Evolutionary conservation across 2,888 invertebrate species (phyloP).

Genomic region (Macrosoma leucophasiata): DNA sequence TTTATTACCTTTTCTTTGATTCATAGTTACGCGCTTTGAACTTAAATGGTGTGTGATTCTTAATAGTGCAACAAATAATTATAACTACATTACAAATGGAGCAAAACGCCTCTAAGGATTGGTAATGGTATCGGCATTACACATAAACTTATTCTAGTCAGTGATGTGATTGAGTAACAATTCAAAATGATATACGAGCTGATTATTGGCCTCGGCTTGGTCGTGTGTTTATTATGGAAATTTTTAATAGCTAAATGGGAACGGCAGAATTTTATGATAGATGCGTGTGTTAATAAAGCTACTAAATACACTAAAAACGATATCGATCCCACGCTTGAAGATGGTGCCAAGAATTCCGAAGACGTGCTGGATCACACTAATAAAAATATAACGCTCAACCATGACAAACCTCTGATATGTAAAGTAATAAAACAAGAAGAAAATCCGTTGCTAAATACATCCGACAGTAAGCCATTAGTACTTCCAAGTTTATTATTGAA

Average conservation of each 20-base stretch:
- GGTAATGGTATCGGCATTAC: constrained; percentile 31
- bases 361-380: no score
- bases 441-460: constrained; percentile 11
- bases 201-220: constrained; percentile 50
- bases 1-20: no score
- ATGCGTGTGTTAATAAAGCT: no score
- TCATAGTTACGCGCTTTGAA: constrained; percentile 22
- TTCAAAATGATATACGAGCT: constrained; percentile 60
- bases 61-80: constrained; percentile 35
- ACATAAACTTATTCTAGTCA: constrained; percentile 41
- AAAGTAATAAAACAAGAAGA: no score
- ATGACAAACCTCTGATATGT: no score
- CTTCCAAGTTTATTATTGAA: constrained; percentile 31
- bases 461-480: constrained; percentile 14
- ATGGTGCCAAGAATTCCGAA: no score
- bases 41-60: constrained; percentile 35
- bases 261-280: neutral
- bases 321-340: no score
- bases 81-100: constrained; percentile 47
- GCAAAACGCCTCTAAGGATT: constrained; percentile 41
- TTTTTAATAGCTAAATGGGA: constrained; percentile 34
- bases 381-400: no score
- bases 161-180: constrained; percentile 48
- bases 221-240: constrained; percentile 56
- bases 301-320: no score